Conservation (phyloP, 2,113 vertebrate genomes). For the Nothobranchius kuhntae region DNA sequence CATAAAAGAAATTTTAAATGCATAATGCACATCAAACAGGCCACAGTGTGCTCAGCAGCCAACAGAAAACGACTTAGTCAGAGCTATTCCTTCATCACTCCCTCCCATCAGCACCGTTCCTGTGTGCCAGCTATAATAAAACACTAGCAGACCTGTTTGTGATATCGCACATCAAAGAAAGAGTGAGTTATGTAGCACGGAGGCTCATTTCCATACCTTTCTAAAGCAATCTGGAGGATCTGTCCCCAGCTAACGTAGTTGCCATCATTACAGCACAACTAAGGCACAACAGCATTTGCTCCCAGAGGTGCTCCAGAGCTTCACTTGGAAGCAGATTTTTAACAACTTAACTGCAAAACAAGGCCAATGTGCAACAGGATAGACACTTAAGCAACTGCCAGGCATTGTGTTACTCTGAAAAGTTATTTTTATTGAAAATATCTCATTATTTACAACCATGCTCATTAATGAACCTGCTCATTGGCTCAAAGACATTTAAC, state of each 20-base stretch:
- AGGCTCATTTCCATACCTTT: conserved; percentile 58
- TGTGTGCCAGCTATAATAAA: conserved; percentile 59
- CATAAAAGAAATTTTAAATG: conserved; percentile 48
- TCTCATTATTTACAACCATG: not conserved
- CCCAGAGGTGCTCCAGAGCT: conserved; percentile 3
- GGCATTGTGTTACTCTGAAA: conserved; percentile 36
- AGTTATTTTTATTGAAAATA: conserved; percentile 9
- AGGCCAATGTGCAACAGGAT: conserved; percentile 30
- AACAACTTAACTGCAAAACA: conserved; percentile 34
- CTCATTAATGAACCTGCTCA: not conserved
- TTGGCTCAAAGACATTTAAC: not conserved
- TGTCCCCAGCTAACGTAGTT: conserved; percentile 24
- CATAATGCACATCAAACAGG: conserved; percentile 49
- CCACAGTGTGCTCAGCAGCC: conserved; percentile 53
- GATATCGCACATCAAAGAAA: conserved; percentile 64
- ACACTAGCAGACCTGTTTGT: conserved; percentile 51
- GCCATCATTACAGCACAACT: conserved; percentile 32
- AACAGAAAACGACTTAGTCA: conserved; percentile 24
- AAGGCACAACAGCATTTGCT: conserved; percentile 24
- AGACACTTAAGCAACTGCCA: conserved; percentile 20
- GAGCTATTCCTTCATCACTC: conserved; percentile 17
- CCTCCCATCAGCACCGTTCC: conserved; percentile 12
- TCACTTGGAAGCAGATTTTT: conserved; percentile 34
- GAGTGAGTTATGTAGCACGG: conserved; percentile 47
- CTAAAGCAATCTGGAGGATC: conserved; percentile 50